These are phyloP conservation scores for Chaetorhynchus papuensis DNA, from an alignment of 2,113 vertebrate species.

Conservation along the genomic window DNA sequence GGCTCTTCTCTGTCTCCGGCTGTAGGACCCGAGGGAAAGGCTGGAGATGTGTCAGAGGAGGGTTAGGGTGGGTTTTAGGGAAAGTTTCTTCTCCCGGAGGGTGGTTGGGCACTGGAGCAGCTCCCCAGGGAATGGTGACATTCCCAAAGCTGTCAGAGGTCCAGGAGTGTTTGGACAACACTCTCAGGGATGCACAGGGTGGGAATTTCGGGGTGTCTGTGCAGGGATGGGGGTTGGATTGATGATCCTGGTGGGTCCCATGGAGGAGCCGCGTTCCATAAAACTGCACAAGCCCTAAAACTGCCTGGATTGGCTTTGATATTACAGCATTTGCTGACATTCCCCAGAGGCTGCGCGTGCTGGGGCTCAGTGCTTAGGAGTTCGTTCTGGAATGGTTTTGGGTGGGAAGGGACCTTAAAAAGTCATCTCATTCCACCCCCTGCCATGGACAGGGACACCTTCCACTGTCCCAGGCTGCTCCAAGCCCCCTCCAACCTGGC, in stretches of 20 bases:
- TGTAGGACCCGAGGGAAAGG: neutral
- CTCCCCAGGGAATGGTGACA: neutral
- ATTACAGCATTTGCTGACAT: accelerated
- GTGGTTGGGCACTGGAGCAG: neutral
- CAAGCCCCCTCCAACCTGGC: accelerated
- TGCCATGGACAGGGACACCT: neutral
- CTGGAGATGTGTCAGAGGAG: neutral
- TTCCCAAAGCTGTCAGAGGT: neutral
- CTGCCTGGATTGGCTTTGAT: neutral
- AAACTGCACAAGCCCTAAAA: neutral
- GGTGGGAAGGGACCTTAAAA: neutral
- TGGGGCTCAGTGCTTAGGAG: accelerated
- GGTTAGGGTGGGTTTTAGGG: neutral
- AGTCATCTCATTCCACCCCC: neutral
- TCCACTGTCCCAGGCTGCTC: neutral
- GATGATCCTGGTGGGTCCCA: neutral
- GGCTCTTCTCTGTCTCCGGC: too few relatives aligned
- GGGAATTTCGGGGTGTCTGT: neutral
- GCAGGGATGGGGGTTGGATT: neutral
- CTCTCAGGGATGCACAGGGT: neutral
- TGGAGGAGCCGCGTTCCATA: neutral
- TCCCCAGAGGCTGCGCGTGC: too few relatives aligned
- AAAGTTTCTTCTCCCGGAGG: neutral
- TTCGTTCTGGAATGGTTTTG: neutral
- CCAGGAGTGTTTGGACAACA: accelerated